Evolutionary conservation across 2,113 vertebrate genomes (phyloP).

Genomic region (Butorides virescens): DNA sequence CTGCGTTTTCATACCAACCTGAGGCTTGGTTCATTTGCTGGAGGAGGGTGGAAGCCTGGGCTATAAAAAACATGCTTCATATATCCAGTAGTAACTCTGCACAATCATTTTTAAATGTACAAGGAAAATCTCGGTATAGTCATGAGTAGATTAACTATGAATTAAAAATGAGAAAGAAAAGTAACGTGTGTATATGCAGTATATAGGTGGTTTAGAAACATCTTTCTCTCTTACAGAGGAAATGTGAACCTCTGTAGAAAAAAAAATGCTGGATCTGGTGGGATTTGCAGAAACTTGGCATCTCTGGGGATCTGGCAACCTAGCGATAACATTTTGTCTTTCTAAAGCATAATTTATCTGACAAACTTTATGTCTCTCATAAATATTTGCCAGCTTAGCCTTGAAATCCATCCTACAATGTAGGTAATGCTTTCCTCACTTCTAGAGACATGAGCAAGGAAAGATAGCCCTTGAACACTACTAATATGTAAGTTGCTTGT

Average conservation of each 20-base stretch:
- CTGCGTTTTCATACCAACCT: fast-evolving
- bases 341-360: background rate
- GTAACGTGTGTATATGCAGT: background rate
- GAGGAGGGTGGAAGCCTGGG: background rate
- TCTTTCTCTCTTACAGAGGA: background rate
- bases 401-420: background rate
- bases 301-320: background rate
- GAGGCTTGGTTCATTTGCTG: background rate
- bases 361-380: background rate
- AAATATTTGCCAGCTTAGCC: slow-evolving; percentile 7
- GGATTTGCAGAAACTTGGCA: background rate
- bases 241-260: background rate
- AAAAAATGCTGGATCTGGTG: background rate
- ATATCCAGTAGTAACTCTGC: background rate
- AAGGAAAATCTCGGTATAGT: background rate
- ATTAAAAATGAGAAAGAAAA: background rate
- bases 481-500: background rate
- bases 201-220: background rate
- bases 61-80: background rate
- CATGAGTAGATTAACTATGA: background rate
- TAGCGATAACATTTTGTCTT: background rate
- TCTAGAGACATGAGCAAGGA: background rate
- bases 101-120: background rate
- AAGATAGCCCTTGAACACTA: background rate
- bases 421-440: background rate